These are phyloP conservation scores for Peromyscus polionotus DNA, from an alignment of 2,113 vertebrate species.

Conservation along the genomic window DNA sequence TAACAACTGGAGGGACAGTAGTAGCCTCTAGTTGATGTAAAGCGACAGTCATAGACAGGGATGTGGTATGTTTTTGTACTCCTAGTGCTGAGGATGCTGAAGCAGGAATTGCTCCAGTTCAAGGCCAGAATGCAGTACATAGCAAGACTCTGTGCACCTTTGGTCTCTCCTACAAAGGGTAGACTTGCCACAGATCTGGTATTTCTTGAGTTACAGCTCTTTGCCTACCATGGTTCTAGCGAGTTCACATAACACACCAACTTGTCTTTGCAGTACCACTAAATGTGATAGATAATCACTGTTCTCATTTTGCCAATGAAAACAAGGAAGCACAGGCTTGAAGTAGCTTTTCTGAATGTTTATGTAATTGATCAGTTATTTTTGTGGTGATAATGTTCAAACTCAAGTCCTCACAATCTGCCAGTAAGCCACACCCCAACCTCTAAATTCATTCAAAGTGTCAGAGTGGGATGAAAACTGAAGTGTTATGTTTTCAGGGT, in stretches of 20 bases:
- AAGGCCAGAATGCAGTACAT: neutral
- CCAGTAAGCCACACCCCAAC: neutral
- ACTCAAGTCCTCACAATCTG: neutral
- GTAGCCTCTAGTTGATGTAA: conserved; percentile 12
- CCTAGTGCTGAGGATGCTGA: neutral
- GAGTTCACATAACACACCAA: neutral
- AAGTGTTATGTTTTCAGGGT: neutral
- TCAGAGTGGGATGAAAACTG: neutral
- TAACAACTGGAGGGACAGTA: neutral
- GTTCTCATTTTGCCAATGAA: neutral
- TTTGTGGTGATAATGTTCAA: neutral
- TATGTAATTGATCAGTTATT: neutral
- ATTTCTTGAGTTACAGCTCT: conserved; percentile 1
- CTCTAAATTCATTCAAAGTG: neutral
- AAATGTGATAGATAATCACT: neutral
- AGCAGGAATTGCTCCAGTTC: too few relatives aligned
- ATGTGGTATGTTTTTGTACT: fast-evolving
- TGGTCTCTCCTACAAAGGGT: neutral
- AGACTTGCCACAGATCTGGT: neutral
- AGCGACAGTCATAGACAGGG: neutral
- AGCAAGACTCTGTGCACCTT: neutral
- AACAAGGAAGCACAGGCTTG: neutral
- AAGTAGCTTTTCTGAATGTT: neutral
- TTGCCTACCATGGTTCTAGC: neutral
- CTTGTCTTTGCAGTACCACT: neutral